Evolutionary conservation across 2,888 invertebrate genomes (phyloP), one percentile per base, ranked within the genome.

Genomic region (Diplolepis rosae): DNA sequence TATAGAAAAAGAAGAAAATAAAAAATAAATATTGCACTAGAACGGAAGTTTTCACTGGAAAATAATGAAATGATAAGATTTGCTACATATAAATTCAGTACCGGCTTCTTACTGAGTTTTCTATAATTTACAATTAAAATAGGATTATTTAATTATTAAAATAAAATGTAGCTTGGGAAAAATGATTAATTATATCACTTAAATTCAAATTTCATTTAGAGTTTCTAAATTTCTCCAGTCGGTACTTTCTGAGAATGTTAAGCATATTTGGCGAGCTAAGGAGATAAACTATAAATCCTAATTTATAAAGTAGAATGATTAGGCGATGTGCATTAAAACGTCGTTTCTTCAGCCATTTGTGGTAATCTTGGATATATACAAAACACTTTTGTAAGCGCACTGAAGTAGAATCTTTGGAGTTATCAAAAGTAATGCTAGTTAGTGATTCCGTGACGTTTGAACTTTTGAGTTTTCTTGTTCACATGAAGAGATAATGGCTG

Each of bases 401-500:
- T 30, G 18, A 61, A 27, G 24, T 32, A 24, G 39, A 71, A 39
- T 48, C 18, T 39, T 13, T 24, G 5, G 15, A 22, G 5, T 28
- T 61, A 22, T 30, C 48, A 39, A 32, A 15, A n/a, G 51, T 39
- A 7, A 13, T 30, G 5, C 6, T 52, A 9, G 30, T 54, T 54
- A 4, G 1, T 11, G 18, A 18, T 45, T 51, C 27, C n/a, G 27
- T 27, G 27, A 1, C 11, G 13, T 3, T 56, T 32, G 5, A 9
- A 18, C 18, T 13, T 32, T 22, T 66, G 30, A 42, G 54, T 65
- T 68, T 4, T 13, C 9, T 22, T 52, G 30, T 68, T 84, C 82
- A 86, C 79, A 85, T 84, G 75, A 84, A 84, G 75, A 83, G 82
- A 78, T 85, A 82, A 74, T 84, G 83, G 78, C 84, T 86, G 81